These are phyloP conservation scores for Sciaenops ocellatus DNA, from an alignment of 2,797 vertebrate species.

Conservation along the genomic window DNA sequence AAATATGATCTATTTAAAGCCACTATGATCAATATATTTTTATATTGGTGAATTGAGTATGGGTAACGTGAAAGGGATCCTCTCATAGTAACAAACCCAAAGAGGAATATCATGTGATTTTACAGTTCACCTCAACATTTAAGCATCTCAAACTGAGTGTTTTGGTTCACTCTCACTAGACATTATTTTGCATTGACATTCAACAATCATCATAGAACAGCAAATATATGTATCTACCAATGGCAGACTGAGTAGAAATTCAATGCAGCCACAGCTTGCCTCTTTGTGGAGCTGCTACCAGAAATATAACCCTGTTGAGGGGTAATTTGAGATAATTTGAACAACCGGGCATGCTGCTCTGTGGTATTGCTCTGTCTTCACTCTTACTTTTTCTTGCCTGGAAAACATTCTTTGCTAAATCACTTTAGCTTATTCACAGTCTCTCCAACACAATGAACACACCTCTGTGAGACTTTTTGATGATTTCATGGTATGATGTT, in stretches of 20 bases:
- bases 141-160: not conserved
- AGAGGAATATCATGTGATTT: not conserved
- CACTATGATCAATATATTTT: not conserved
- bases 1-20: not conserved
- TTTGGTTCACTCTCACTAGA: not conserved
- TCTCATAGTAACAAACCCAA: not conserved
- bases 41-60: not conserved
- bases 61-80: not conserved
- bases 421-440: not conserved
- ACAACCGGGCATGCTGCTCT: conserved; percentile 46
- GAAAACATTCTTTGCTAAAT: conserved; percentile 7
- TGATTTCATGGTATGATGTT: not conserved
- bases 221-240: conserved; percentile 19
- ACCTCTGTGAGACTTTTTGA: conserved; percentile 14
- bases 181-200: conserved; percentile 1
- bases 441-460: conserved; percentile 18
- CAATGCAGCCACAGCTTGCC: conserved; percentile 37
- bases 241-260: conserved; percentile 35
- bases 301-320: conserved; percentile 51
- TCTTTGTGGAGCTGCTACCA: conserved; percentile 44
- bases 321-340: conserved; percentile 62
- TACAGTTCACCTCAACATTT: not conserved
- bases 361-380: conserved; percentile 53
- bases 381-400: conserved; percentile 26
- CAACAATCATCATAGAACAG: conserved; percentile 24